Evolutionary conservation across 2,888 invertebrate species (phyloP).

Genomic region (Lampropteryx suffumata): DNA sequence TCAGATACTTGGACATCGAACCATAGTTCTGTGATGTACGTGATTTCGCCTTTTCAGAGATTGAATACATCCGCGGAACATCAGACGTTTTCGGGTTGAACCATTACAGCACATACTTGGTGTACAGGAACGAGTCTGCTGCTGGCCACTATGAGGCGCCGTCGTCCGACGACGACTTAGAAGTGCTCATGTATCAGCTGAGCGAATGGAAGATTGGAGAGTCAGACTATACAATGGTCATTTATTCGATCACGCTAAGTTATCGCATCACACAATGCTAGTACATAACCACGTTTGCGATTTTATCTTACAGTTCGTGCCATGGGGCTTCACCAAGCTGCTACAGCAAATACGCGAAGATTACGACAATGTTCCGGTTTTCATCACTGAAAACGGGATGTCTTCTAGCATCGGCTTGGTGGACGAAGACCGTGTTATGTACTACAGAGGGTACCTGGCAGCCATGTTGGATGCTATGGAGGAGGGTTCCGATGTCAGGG

Average conservation of each 20-base stretch:
- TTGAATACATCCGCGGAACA: constrained; percentile 49
- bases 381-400: constrained; percentile 82
- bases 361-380: constrained; percentile 77
- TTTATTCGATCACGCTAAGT: no score
- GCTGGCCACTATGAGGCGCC: constrained; percentile 36
- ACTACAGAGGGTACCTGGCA: constrained; percentile 59
- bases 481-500: constrained; percentile 66
- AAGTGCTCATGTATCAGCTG: constrained; percentile 29
- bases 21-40: no score
- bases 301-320: constrained; percentile 45
- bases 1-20: no score
- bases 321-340: constrained; percentile 81
- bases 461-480: constrained; percentile 68
- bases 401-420: constrained; percentile 46
- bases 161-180: constrained; percentile 42
- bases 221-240: constrained; percentile 32
- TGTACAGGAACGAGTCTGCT: constrained; percentile 46
- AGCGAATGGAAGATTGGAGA: constrained; percentile 38
- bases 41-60: constrained; percentile 42
- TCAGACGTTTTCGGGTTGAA: constrained; percentile 79
- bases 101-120: constrained; percentile 79
- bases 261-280: no score
- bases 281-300: no score
- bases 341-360: constrained; percentile 70
- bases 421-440: constrained; percentile 65